Conservation (phyloP, 1,140 invertebrate species). For the Monomorium pharaonis region DNA sequence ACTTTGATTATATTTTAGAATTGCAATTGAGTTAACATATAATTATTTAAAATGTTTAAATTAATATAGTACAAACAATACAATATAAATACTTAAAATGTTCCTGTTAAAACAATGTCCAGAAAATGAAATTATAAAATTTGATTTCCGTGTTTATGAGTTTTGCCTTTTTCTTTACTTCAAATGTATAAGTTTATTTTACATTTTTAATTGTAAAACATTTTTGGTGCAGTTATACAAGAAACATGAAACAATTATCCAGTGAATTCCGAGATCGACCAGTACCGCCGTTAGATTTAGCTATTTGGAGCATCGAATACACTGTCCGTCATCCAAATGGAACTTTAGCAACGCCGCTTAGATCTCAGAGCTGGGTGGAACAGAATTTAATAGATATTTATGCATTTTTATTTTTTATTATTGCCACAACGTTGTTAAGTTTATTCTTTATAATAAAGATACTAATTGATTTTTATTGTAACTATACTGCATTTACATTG, state of each 20-base stretch:
- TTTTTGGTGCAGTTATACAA: constrained; percentile 12
- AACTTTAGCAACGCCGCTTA: constrained; percentile 9
- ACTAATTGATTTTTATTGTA: neutral
- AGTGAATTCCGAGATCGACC: constrained; percentile 30
- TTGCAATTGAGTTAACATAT: neutral
- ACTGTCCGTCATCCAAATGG: neutral
- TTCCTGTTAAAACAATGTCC: neutral
- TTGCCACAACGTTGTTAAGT: neutral
- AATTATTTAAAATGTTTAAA: too few relatives aligned
- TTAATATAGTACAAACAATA: too few relatives aligned
- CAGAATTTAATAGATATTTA: constrained; percentile 21
- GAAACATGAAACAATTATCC: constrained; percentile 44
- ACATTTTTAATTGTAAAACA: neutral
- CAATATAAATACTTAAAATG: neutral
- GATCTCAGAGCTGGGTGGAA: neutral
- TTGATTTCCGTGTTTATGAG: neutral
- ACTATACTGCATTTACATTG: neutral
- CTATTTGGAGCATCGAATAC: constrained; percentile 32
- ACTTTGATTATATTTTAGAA: neutral
- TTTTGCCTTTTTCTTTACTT: neutral
- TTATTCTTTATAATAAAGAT: neutral
- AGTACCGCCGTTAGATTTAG: constrained; percentile 22
- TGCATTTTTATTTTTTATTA: neutral
- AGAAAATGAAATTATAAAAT: neutral
- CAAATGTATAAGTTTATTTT: neutral